Evolutionary conservation across 2,113 vertebrate genomes (phyloP).

Genomic region (Dasypus novemcinctus): DNA sequence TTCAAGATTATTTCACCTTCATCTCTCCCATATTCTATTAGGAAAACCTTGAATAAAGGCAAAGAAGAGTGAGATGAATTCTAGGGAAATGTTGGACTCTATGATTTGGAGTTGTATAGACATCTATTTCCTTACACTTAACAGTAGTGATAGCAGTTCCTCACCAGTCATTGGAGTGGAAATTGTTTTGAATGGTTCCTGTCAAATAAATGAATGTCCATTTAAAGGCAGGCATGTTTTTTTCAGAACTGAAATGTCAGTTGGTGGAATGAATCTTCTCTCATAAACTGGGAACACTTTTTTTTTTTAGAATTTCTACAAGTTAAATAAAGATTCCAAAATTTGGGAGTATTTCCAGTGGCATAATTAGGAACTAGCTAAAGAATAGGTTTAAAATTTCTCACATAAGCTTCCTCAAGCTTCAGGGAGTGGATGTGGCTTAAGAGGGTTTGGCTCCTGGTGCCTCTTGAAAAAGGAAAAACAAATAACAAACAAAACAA

Average conservation of each 20-base stretch:
- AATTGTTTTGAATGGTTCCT: background rate
- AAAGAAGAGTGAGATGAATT: background rate
- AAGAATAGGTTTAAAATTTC: background rate
- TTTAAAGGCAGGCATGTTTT: background rate
- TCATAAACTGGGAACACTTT: background rate
- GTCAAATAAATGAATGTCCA: background rate
- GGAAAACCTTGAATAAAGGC: background rate
- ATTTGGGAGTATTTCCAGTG: background rate
- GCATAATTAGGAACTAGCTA: background rate
- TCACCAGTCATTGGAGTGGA: background rate
- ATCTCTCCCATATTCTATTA: background rate
- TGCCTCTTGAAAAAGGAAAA: no score
- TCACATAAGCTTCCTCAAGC: background rate
- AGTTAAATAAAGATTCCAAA: background rate
- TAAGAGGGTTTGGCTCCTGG: no score
- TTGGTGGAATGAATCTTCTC: background rate
- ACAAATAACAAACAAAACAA: no score
- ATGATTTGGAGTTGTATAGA: background rate
- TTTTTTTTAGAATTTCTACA: background rate
- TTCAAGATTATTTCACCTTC: background rate
- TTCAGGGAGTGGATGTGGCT: background rate
- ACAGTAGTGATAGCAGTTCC: background rate
- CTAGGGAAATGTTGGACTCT: background rate
- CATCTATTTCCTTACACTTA: background rate
- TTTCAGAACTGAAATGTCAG: background rate